Conservation (phyloP, 2,113 vertebrate species). For the Kryptolebias marmoratus region DNA sequence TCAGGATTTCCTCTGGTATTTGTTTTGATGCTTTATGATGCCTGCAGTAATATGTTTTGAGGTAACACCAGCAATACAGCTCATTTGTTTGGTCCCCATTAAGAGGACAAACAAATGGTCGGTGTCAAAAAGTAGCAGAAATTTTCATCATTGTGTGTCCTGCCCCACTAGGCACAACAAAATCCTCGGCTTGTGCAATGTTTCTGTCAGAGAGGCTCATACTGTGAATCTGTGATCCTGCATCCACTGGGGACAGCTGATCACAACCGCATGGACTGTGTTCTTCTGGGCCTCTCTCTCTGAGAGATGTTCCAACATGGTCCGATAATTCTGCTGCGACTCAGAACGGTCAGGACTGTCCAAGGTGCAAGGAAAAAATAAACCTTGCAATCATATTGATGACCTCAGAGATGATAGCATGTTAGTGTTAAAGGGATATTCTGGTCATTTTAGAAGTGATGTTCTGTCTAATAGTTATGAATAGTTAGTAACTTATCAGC, state of each 20-base stretch:
- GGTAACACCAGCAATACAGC: constrained; percentile 18
- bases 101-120: constrained; percentile 49
- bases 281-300: constrained; percentile 21
- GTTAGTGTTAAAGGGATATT: too few relatives aligned
- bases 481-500: too few relatives aligned
- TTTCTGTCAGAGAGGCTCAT: constrained; percentile 32
- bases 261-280: constrained; percentile 22
- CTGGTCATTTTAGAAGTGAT: too few relatives aligned
- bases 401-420: constrained; percentile 2
- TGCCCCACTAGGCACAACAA: constrained; percentile 2
- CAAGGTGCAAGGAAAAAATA: not conserved
- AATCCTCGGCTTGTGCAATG: constrained; percentile 41
- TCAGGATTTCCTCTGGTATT: constrained; percentile 38
- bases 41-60: constrained; percentile 24
- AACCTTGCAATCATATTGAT: constrained; percentile 9
- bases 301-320: constrained; percentile 42
- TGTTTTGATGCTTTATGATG: constrained; percentile 44
- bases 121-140: constrained; percentile 32
- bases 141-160: constrained; percentile 42
- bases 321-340: constrained; percentile 18
- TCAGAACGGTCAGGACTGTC: constrained; percentile 16
- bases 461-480: too few relatives aligned
- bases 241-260: constrained; percentile 32
- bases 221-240: constrained; percentile 17
- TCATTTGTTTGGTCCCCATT: constrained; percentile 32